Evolutionary conservation across 1,140 invertebrate species (phyloP).

Genomic region (Leptinotarsa texana): DNA sequence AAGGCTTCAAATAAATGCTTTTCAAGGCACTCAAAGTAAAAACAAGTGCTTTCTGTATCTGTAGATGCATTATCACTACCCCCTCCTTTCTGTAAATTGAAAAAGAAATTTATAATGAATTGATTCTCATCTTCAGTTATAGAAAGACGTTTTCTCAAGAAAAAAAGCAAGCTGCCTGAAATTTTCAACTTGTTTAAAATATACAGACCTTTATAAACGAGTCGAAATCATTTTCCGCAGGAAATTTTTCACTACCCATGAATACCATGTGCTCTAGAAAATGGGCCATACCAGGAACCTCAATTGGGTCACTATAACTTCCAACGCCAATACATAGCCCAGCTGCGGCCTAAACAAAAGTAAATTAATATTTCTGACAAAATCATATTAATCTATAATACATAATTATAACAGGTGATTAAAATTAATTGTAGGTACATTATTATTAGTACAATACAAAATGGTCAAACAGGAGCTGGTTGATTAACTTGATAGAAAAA

Average conservation of each 20-base stretch:
- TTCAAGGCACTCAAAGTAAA: conserved; percentile 86
- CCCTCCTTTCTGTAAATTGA: conserved; percentile 65
- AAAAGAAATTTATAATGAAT: conserved; percentile 3
- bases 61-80: conserved; percentile 83
- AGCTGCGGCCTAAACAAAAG: conserved; percentile 66
- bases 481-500: too few species aligned
- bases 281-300: conserved; percentile 88
- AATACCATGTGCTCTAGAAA: conserved; percentile 97
- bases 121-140: too few species aligned
- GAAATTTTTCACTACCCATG: conserved; percentile 87
- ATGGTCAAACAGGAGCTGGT: too few species aligned
- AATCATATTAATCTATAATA: too few species aligned
- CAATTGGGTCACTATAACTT: conserved; percentile 71
- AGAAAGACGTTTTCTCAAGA: too few species aligned
- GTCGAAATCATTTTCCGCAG: conserved; percentile 85
- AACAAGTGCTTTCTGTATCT: conserved; percentile 82
- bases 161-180: too few species aligned
- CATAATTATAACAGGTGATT: too few species aligned
- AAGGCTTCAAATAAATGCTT: conserved; percentile 73
- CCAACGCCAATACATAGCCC: conserved; percentile 72
- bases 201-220: conserved; percentile 63
- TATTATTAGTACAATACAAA: too few species aligned
- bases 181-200: background rate
- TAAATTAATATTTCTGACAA: too few species aligned
- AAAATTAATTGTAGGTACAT: too few species aligned